Evolutionary conservation across 1,140 invertebrate species (phyloP), one percentile per base, ranked within the genome.

Genomic region (Camponotus floridanus): DNA sequence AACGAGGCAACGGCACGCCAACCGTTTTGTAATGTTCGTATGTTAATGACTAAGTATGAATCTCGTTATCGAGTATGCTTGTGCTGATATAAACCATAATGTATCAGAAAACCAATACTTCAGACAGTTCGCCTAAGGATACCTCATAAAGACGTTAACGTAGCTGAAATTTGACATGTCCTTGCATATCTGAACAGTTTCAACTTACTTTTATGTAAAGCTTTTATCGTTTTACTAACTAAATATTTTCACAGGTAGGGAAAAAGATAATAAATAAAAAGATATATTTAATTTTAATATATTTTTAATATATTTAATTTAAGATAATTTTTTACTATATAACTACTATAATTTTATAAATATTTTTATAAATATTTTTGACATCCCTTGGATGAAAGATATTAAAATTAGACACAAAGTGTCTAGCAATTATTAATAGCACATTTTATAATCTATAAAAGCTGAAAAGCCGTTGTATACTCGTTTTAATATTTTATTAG

Each of bases 1-100:
- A 86, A 86, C 84, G 84, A 86, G 76, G 64, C 73, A 85, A 78
- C 61, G 73, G 33, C 61, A 39, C 39, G 74, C 84, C 84, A 48
- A 61, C 31, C 74, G 51, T 78, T 85, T 67, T 67, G 68, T 86
- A 80, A 86, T 80, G 64, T 80, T 48, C 74, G 84, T 86, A 86
- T 86, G 84, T 86, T 86, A 86, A 86, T 85, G 81, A 85, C 57
- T 31, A 84, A 78, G 73, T 85, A 78, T 78, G 81, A 85, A 85
- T 85, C 73, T 85, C 85, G 68, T 86, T 86, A 84, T 31, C 70
- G 48, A 48, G 18, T 62, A 39, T 21, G 68, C 48, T 80, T 42
- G n/a, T 55, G 55, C 39, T 48, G 79, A 64, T 78, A 85, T 65
- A 76, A 85, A 78, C 71, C 31, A 64, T 85, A 78, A 78, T 78